phyloP scores from a whole-genome alignment of 2,113 vertebrate genomes.

The Clinocottus analis region DNA sequence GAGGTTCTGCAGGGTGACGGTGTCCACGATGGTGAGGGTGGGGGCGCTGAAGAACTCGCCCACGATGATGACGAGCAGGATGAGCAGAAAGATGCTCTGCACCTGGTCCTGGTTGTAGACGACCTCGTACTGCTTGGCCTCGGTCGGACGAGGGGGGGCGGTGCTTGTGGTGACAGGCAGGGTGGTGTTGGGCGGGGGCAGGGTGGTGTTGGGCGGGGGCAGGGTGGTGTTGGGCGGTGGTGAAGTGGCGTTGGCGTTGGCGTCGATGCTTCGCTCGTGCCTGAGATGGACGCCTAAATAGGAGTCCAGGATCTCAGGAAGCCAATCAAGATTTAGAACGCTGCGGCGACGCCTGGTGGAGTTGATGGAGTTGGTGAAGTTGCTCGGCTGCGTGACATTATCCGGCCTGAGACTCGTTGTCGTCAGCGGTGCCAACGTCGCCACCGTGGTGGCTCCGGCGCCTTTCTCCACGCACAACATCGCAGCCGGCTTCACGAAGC shows the following conservation, averaged over 20 bases:
- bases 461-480: constrained; percentile 86
- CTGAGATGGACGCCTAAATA: background rate
- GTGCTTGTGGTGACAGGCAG: background rate
- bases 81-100: constrained; percentile 93
- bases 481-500: constrained; percentile 92
- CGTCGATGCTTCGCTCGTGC: constrained; percentile 28
- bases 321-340: accelerated
- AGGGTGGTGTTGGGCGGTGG: background rate
- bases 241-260: constrained; percentile 24
- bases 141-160: constrained; percentile 65
- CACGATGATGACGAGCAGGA: constrained; percentile 93
- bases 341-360: constrained; percentile 51
- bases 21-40: constrained; percentile 97
- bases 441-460: background rate
- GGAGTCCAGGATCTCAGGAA: background rate
- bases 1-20: constrained; percentile 94
- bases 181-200: constrained; percentile 4
- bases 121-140: constrained; percentile 42
- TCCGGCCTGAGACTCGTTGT: background rate
- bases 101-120: constrained; percentile 87
- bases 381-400: constrained; percentile 21
- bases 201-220: background rate
- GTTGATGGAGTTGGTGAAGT: constrained; percentile 55
- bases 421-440: accelerated
- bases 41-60: constrained; percentile 99